phyloP scores from a whole-genome alignment of 2,888 invertebrate genomes.

The Bugulina stolonifera region DNA sequence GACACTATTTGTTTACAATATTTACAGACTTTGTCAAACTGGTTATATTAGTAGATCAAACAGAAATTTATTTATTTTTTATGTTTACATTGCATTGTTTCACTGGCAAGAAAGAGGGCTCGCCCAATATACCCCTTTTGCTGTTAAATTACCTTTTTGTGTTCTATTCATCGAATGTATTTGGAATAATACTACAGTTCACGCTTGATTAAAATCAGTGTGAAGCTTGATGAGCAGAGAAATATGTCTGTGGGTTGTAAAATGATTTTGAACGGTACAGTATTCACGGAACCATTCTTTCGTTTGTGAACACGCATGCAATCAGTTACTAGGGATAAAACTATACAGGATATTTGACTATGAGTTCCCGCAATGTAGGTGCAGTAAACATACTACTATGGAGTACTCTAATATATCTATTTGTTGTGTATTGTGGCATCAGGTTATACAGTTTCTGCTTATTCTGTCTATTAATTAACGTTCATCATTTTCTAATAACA shows the following conservation, averaged over 20 bases:
- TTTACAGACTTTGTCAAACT: neutral
- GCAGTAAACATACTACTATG: no score
- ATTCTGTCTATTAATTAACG: no score
- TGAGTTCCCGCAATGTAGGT: no score
- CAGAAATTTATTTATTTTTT: neutral
- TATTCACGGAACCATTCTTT: no score
- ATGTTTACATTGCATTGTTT: neutral
- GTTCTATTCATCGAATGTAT: neutral
- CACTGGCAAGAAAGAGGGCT: neutral
- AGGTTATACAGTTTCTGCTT: no score
- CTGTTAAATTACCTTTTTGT: neutral
- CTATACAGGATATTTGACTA: no score
- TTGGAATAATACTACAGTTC: neutral
- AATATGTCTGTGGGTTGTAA: no score
- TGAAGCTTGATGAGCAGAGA: neutral
- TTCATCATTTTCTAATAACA: neutral
- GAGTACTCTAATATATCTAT: no score
- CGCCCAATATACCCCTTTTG: neutral
- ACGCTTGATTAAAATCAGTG: neutral
- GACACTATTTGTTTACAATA: neutral
- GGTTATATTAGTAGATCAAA: neutral
- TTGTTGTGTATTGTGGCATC: no score
- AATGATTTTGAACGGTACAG: no score
- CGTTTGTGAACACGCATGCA: no score
- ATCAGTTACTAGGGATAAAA: no score